Base-by-base conservation (phyloP, 2,888 invertebrate genomes). In the Diarsia rubi region DNA sequence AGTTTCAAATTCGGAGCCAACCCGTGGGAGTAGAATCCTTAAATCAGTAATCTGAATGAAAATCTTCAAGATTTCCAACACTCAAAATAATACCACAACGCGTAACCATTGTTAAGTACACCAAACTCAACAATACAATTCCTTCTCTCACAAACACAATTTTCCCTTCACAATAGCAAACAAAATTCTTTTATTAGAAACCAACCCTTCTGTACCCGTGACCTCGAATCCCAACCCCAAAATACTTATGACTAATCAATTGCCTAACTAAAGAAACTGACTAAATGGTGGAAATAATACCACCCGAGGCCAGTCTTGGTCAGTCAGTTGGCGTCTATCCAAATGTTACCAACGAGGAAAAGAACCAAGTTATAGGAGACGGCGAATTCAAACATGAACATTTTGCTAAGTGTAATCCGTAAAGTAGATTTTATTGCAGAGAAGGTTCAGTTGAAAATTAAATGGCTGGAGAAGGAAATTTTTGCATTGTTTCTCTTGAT, bases 241-340 rank as follows among this genome's bases (percentile, higher is more conserved):
- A 91, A 91, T 91, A 91, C 88, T 86, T 78, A 86, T 91, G 90
- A 89, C 87, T 88, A 91, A 91, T 91, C 89, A 91, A 90, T 91
- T 88, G 85, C 83, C 86, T 86, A 79, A 87, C 88, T 85, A 83
- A 84, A 87, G 87, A 86, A 86, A 83, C 86, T 85, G 86, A 86
- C 86, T 88, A 87, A 89, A 90, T 86, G 84, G 76, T 81, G 87
- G 85, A 88, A 87, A 87, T 89, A 87, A 88, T 89, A 85, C 84
- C 76, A 69, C 57, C 67, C 87, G 86, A 87, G 88, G 86, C 86
- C 86, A 83, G 74, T 67, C 73, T 69, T 82, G 87, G 88, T 84
- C 88, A 85, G 82, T 82, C 59, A 68, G 52, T 82, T 88, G 88
- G 88, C 88, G 47, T 42, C 44, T 69, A 60, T 79, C 88, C 88